Conservation (phyloP, 2,113 vertebrate species). For the Mungos mungo region DNA sequence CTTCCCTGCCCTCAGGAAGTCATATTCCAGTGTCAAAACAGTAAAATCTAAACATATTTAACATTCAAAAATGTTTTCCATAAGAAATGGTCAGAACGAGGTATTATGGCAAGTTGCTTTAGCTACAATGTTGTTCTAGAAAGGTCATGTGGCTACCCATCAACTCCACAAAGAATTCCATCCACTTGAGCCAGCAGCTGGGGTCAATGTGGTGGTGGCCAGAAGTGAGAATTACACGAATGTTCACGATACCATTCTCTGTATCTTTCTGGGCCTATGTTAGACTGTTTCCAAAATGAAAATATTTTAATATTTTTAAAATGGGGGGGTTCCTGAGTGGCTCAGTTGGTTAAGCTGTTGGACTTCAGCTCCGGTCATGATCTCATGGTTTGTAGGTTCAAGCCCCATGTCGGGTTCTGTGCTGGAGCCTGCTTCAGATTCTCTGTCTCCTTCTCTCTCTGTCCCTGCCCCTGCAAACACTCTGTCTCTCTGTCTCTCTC, state of each 20-base stretch:
- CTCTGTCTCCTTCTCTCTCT: too few relatives aligned
- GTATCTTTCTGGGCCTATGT: neutral
- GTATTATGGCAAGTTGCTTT: neutral
- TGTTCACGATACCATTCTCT: neutral
- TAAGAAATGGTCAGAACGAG: neutral
- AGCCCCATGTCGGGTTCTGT: too few relatives aligned
- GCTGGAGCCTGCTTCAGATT: too few relatives aligned
- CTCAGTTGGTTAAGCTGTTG: too few relatives aligned
- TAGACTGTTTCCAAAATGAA: neutral
- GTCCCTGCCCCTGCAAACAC: too few relatives aligned
- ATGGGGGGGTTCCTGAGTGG: too few relatives aligned
- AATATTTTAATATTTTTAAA: neutral
- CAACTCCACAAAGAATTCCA: neutral
- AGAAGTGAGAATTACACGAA: neutral
- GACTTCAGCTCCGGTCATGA: too few relatives aligned
- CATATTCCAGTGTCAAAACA: neutral
- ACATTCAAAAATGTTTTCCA: neutral
- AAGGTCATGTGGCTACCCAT: neutral
- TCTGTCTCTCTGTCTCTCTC: too few relatives aligned
- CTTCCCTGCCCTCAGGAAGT: neutral
- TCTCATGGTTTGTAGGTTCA: too few relatives aligned
- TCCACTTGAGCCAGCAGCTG: neutral
- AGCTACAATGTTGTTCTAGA: neutral
- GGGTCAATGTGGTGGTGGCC: neutral
- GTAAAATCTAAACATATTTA: neutral